These are phyloP conservation scores for Cnemophilus loriae DNA, from an alignment of 2,113 vertebrate genomes.

Conservation along the genomic window DNA sequence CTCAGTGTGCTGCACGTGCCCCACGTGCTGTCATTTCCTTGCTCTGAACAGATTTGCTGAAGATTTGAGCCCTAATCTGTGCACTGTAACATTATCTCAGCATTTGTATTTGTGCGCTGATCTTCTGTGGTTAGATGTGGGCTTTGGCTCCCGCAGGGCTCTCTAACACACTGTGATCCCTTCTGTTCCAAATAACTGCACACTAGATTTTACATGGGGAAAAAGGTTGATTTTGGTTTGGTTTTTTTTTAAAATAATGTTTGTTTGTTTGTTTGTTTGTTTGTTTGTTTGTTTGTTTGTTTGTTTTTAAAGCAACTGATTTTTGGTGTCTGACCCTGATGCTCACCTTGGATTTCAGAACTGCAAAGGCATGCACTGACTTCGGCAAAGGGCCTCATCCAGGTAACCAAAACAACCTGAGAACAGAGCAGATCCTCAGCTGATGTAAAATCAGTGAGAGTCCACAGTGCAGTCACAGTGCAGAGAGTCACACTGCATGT, in stretches of 20 bases:
- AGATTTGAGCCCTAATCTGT: conserved; percentile 27
- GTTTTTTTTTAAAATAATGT: neutral
- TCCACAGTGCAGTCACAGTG: neutral
- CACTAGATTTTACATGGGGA: neutral
- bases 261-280: neutral
- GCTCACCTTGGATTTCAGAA: neutral
- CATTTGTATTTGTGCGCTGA: neutral
- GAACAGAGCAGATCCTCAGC: neutral
- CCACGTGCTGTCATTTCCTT: neutral
- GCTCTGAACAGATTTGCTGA: conserved; percentile 19
- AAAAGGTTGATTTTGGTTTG: neutral
- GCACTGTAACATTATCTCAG: conserved; percentile 12
- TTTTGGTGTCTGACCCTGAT: neutral
- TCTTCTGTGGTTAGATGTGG: neutral
- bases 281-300: no score
- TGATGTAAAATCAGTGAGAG: neutral
- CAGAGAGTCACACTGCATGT: no score
- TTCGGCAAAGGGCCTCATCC: neutral
- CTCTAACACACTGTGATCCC: neutral
- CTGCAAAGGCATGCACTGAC: neutral
- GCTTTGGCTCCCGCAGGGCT: neutral
- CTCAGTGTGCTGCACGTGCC: neutral
- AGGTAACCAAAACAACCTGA: neutral
- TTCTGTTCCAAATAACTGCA: neutral
- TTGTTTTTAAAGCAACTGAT: neutral